Conservation (phyloP, 92 coral and sea anemone species). For the Umimayanthus kanabou region DNA sequence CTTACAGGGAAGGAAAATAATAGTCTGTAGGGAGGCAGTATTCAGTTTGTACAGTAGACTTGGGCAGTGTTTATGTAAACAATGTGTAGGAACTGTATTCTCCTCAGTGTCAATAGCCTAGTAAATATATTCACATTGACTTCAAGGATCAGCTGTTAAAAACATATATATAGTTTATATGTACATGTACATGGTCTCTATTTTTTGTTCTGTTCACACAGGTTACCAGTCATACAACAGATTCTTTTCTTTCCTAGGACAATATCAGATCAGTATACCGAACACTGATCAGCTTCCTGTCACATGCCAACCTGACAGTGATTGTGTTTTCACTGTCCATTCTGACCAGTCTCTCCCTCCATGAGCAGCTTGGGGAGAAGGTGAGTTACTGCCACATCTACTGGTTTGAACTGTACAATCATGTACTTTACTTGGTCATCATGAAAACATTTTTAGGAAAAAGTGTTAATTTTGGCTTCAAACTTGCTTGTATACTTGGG, state of each 20-base stretch:
- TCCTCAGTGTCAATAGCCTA: not conserved
- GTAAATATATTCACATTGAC: not conserved
- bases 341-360: constrained; percentile 89
- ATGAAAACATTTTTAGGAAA: too few relatives aligned
- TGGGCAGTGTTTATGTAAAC: too few relatives aligned
- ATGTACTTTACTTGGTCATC: too few relatives aligned
- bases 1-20: too few relatives aligned
- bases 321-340: constrained; percentile 89
- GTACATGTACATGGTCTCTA: not conserved
- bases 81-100: too few relatives aligned
- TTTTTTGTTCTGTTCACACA: not conserved
- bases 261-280: constrained; percentile 87
- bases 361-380: constrained; percentile 98
- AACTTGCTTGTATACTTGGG: too few relatives aligned
- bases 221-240: not conserved
- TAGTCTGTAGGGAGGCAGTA: too few relatives aligned
- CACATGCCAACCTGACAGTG: constrained; percentile 88
- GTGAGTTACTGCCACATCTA: constrained; percentile 36
- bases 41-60: too few relatives aligned
- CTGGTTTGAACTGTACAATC: too few relatives aligned
- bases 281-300: constrained; percentile 82
- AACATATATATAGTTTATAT: too few relatives aligned
- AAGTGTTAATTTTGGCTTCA: too few relatives aligned
- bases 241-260: constrained; percentile 70
- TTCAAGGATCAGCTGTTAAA: too few relatives aligned